Evolutionary conservation across 2,113 vertebrate species (phyloP).

Genomic region (Tricholaema leucomelas): DNA sequence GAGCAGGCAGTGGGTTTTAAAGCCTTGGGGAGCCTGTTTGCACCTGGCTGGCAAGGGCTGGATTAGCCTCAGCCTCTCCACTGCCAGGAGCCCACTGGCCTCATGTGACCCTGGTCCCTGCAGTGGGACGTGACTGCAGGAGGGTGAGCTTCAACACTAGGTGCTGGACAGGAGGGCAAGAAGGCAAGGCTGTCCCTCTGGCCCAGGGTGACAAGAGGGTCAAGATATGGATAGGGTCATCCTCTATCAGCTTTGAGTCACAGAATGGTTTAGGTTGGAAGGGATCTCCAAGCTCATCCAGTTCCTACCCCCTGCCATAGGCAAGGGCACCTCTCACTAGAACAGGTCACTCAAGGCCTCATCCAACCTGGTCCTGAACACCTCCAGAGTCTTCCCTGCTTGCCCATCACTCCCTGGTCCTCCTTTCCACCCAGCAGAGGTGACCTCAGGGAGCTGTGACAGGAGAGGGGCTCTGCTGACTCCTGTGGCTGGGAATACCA

Average conservation of each 20-base stretch:
- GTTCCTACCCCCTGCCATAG: too few relatives aligned
- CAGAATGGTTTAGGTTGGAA: too few relatives aligned
- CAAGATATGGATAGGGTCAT: background rate
- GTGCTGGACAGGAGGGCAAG: background rate
- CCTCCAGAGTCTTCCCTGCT: background rate
- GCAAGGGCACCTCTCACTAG: too few relatives aligned
- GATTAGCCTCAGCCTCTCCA: background rate
- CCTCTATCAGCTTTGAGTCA: background rate
- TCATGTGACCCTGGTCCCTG: background rate
- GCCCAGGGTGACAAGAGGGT: background rate
- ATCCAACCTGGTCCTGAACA: too few relatives aligned
- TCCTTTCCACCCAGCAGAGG: background rate
- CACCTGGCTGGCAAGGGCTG: background rate
- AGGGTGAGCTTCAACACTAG: accelerated
- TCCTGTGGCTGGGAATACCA: accelerated
- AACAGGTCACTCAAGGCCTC: too few relatives aligned
- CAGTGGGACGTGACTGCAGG: background rate
- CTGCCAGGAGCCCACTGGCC: background rate
- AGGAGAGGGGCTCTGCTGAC: background rate
- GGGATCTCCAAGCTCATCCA: too few relatives aligned
- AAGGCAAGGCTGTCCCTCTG: background rate
- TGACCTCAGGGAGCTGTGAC: background rate
- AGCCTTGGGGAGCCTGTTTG: background rate
- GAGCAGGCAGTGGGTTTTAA: background rate
- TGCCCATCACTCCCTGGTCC: background rate